These are phyloP conservation scores for Melinopterus prodromus DNA, from an alignment of 2,888 invertebrate species.

Conservation along the genomic window DNA sequence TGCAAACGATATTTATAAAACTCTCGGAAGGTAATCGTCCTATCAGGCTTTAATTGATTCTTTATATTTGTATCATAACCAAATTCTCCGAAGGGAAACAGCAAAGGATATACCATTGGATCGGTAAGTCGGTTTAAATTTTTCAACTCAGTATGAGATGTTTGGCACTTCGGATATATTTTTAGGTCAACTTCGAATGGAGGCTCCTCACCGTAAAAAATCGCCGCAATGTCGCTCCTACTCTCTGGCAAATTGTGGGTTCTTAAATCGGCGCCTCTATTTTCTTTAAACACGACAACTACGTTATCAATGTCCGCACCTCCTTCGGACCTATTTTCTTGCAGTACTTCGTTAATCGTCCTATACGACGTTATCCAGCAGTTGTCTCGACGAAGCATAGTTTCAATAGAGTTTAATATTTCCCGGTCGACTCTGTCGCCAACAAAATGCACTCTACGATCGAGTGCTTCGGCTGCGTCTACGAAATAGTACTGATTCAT, in stretches of 20 bases:
- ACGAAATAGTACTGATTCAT: too few species aligned
- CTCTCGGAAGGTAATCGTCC: slow-evolving; percentile 16
- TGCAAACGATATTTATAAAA: slow-evolving; percentile 28
- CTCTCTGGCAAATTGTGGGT: slow-evolving; percentile 34
- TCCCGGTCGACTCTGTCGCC: too few species aligned
- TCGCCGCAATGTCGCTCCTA: slow-evolving; percentile 36
- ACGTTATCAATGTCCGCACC: slow-evolving; percentile 11
- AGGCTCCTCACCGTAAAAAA: slow-evolving; percentile 36
- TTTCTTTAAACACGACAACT: background rate
- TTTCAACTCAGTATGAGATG: slow-evolving; percentile 23
- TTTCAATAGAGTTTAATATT: too few species aligned
- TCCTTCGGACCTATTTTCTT: too few species aligned
- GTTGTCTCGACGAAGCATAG: too few species aligned
- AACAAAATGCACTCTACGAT: too few species aligned
- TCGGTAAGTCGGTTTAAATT: slow-evolving; percentile 34
- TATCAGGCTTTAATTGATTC: background rate
- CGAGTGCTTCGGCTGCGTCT: too few species aligned
- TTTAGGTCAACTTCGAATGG: slow-evolving; percentile 30
- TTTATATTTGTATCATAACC: slow-evolving; percentile 28
- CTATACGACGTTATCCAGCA: too few species aligned
- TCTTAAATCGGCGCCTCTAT: slow-evolving; percentile 6
- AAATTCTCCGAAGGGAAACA: slow-evolving; percentile 38
- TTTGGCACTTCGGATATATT: slow-evolving; percentile 7
- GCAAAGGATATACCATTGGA: slow-evolving; percentile 39
- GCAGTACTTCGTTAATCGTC: too few species aligned